phyloP scores from a whole-genome alignment of 1,140 invertebrate genomes.

The Amyelois transitella region DNA sequence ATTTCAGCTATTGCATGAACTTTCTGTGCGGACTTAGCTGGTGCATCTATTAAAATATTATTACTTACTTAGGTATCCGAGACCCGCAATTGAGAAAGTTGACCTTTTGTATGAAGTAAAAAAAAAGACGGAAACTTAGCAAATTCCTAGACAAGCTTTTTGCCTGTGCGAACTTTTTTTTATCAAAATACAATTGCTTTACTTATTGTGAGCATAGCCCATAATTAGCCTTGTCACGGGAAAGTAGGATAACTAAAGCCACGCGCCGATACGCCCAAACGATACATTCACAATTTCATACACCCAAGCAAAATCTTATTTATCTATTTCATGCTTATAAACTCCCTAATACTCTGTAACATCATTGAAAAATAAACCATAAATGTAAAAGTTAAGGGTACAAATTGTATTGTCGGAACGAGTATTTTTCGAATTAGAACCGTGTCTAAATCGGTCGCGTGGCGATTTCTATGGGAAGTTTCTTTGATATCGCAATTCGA shows the following conservation, averaged over 20 bases:
- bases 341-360: slow-evolving; percentile 12
- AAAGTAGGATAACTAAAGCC: slow-evolving; percentile 49
- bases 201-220: not conserved
- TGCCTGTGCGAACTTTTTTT: not conserved
- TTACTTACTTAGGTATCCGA: too few species aligned
- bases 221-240: slow-evolving; percentile 46
- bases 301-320: slow-evolving; percentile 59
- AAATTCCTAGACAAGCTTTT: too few species aligned
- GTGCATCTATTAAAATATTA: too few species aligned
- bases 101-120: too few species aligned
- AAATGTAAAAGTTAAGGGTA: not conserved
- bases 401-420: not conserved
- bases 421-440: slow-evolving; percentile 6
- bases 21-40: too few species aligned
- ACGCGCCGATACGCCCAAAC: slow-evolving; percentile 53
- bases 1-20: too few species aligned
- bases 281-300: slow-evolving; percentile 49
- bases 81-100: too few species aligned
- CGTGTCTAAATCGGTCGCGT: slow-evolving; percentile 59
- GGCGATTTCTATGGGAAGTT: slow-evolving; percentile 59
- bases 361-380: slow-evolving; percentile 5
- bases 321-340: slow-evolving; percentile 67
- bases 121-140: too few species aligned
- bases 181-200: not conserved
- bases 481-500: slow-evolving; percentile 22